Evolutionary conservation across 2,797 vertebrate genomes (phyloP).

Genomic region (Anabas testudineus): DNA sequence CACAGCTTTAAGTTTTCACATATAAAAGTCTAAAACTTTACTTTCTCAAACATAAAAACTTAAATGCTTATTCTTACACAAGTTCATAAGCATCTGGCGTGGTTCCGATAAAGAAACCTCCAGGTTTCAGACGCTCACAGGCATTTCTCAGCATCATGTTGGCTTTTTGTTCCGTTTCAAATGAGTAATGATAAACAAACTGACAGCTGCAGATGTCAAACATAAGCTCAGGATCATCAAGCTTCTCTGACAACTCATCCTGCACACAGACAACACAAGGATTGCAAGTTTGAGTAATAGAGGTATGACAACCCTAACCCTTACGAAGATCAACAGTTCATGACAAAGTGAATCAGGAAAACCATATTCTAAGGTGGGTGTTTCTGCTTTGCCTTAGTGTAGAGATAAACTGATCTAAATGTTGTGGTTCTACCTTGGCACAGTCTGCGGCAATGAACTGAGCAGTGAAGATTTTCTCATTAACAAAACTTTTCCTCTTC

Average conservation of each 20-base stretch:
- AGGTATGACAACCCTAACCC: no score
- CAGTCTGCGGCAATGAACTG: conserved; percentile 96
- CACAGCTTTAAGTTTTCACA: no score
- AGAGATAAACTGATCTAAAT: neutral
- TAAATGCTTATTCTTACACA: conserved; percentile 83
- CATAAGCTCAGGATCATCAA: conserved; percentile 80
- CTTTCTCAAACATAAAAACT: neutral
- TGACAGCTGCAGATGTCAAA: conserved; percentile 98
- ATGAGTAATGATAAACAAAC: conserved; percentile 97
- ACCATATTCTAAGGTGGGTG: no score
- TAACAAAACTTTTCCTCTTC: conserved; percentile 85
- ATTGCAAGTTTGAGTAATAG: no score
- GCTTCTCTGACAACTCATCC: conserved; percentile 89
- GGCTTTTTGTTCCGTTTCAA: conserved; percentile 93
- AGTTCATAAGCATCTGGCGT: conserved; percentile 96
- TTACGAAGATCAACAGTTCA: no score
- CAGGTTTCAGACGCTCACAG: conserved; percentile 91
- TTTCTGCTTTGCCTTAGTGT: no score
- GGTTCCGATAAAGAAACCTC: conserved; percentile 96
- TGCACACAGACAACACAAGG: conserved; percentile 51
- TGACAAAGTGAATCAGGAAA: no score
- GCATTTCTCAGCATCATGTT: conserved; percentile 96
- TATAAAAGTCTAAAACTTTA: no score
- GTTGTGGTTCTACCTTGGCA: conserved; percentile 83
- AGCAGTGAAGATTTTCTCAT: conserved; percentile 89